Percentiles rank a stretch among this genome's conserved stretches.
Conservation (phyloP, 2,797 vertebrate genomes). For the Harpagifer antarcticus region DNA sequence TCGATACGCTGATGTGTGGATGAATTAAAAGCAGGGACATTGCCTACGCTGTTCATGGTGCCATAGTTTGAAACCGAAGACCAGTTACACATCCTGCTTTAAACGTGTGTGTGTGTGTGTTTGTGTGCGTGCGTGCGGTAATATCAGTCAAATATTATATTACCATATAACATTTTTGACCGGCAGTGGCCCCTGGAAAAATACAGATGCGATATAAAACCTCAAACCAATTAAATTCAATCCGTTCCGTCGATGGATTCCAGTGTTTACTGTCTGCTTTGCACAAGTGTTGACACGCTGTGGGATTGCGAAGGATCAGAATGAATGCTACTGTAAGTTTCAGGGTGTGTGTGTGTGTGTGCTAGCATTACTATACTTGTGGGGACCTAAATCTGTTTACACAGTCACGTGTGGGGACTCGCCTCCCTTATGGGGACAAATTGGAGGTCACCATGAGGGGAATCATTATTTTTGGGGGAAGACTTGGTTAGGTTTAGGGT, state of each 20-base stretch:
- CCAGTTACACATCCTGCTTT: constrained; percentile 45
- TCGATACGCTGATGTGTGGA: constrained; percentile 53
- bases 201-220: constrained; percentile 65
- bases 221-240: constrained; percentile 72
- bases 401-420: no score
- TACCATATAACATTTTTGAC: constrained; percentile 65
- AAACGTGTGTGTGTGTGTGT: constrained; percentile 8
- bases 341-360: constrained; percentile 2
- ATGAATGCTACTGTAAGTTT: constrained; percentile 48
- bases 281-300: constrained; percentile 47
- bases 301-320: constrained; percentile 41
- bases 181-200: constrained; percentile 61
- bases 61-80: constrained; percentile 60
- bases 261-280: constrained; percentile 58
- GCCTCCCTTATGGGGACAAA: no score
- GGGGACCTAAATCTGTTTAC: no score
- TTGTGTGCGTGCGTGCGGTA: constrained; percentile 29
- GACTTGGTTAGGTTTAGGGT: no score
- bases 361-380: no score
- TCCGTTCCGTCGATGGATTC: constrained; percentile 66
- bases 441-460: no score
- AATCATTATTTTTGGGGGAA: no score
- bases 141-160: constrained; percentile 69
- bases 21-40: constrained; percentile 67
- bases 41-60: constrained; percentile 42